Conservation (phyloP, 1,140 invertebrate genomes). For the Achroia grisella region DNA sequence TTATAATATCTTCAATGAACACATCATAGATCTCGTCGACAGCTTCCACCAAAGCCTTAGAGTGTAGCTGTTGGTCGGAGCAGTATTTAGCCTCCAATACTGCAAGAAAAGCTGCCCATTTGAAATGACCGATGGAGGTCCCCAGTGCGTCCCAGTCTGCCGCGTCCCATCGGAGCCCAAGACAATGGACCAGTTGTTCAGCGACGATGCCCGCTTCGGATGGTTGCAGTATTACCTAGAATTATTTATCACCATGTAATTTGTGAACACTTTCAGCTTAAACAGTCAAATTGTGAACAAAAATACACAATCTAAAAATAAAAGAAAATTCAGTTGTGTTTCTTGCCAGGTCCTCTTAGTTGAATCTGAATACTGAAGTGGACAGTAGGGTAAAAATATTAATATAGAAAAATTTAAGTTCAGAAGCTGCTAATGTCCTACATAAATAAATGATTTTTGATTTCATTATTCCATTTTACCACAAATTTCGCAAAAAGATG, state of each 20-base stretch:
- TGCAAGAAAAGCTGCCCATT: constrained; percentile 81
- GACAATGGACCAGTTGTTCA: constrained; percentile 77
- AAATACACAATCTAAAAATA: too few relatives aligned
- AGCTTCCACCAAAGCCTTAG: constrained; percentile 79
- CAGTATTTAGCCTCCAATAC: constrained; percentile 82
- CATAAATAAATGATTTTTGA: too few relatives aligned
- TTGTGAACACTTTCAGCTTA: too few relatives aligned
- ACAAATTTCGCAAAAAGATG: too few relatives aligned
- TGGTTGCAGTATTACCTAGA: constrained; percentile 78
- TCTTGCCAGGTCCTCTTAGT: too few relatives aligned
- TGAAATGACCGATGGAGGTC: constrained; percentile 75
- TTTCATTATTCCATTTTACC: too few relatives aligned
- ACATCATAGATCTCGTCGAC: constrained; percentile 84
- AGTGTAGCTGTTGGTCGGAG: constrained; percentile 74
- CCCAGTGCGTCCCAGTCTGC: constrained; percentile 79
- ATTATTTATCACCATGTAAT: constrained; percentile 11
- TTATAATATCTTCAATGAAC: constrained; percentile 87
- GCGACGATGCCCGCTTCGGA: constrained; percentile 79
- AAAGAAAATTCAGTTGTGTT: too few relatives aligned
- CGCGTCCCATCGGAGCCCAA: constrained; percentile 80
- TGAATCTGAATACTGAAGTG: too few relatives aligned
- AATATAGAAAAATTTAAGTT: too few relatives aligned
- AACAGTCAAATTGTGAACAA: too few relatives aligned
- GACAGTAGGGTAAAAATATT: too few relatives aligned
- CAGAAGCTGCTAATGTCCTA: too few relatives aligned